Evolutionary conservation across 35 echinoderm and acorn worm genomes (phyloP), one percentile per base, ranked within the genome.

Genomic region (Patiria miniata): DNA sequence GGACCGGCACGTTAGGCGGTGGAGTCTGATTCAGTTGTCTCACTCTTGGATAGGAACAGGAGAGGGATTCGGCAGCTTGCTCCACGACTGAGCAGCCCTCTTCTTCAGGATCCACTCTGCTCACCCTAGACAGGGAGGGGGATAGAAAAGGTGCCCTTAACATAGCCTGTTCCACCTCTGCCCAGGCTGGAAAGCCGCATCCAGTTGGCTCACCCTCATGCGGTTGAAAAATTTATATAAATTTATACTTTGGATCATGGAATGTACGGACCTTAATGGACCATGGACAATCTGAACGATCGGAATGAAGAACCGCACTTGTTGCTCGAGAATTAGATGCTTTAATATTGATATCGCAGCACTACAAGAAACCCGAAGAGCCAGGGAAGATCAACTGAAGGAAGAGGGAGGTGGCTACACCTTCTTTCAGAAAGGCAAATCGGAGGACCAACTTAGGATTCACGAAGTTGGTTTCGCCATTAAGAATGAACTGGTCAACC

Each of bases 1-100:
- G n/a, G n/a, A n/a, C n/a, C n/a, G n/a, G n/a, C n/a, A n/a, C n/a
- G n/a, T n/a, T n/a, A n/a, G n/a, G n/a, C n/a, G n/a, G n/a, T n/a
- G n/a, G n/a, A n/a, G n/a, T n/a, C n/a, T n/a, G n/a, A n/a, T n/a
- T n/a, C n/a, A n/a, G 17, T 60, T 18, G 18, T 12, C 8, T 12
- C 26, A 5, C 56, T 21, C 56, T 59, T 59, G 56, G 36, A 90
- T 39, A 77, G 60, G 39, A 85, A 9, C 87, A 89, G 78, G 23
- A 82, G 51, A 51, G 69, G 0, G 32, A 9, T 51, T 19, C 77
- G 77, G 85, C 85, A 87, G 42, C 28, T 40, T 38, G 18, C 12
- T 85, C 8, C 32, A 51, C 50, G 86, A 85, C 86, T 89, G 86
- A 89, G 79, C 86, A 89, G 86, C 79, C 44, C 79, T 89, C 42